Conservation (phyloP, 2,888 invertebrate genomes). For the Plagodis pulveraria region DNA sequence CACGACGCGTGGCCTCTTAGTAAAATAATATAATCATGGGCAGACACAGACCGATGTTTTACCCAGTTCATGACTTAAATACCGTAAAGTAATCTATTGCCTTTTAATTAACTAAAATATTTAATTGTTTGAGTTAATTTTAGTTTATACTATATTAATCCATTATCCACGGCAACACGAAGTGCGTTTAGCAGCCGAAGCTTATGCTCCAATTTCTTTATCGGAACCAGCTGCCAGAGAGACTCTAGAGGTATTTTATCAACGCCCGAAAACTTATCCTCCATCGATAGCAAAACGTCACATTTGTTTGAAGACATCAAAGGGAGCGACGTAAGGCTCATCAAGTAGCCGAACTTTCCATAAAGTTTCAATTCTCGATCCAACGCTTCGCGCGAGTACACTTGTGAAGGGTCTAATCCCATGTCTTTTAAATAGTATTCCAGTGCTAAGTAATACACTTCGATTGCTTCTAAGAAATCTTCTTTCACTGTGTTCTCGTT, state of each 20-base stretch:
- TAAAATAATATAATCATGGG: too few species aligned
- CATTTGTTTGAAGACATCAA: constrained; percentile 51
- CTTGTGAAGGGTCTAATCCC: constrained; percentile 46
- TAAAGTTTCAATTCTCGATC: constrained; percentile 53
- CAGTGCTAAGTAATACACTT: constrained; percentile 50
- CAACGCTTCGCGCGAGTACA: constrained; percentile 48
- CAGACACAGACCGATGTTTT: too few species aligned
- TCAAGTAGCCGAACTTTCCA: constrained; percentile 56
- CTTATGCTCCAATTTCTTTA: constrained; percentile 49
- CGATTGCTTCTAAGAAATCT: constrained; percentile 51
- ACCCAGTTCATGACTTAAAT: too few species aligned
- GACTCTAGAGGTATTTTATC: constrained; percentile 55
- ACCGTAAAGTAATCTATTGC: too few species aligned
- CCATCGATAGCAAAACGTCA: constrained; percentile 46
- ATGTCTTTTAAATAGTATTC: constrained; percentile 56
- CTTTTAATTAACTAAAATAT: too few species aligned
- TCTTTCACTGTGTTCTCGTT: constrained; percentile 43
- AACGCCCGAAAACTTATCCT: constrained; percentile 38
- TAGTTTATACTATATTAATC: constrained; percentile 44
- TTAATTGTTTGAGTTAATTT: too few species aligned
- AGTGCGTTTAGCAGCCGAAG: constrained; percentile 52
- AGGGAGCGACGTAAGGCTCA: constrained; percentile 52
- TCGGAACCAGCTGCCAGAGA: constrained; percentile 55
- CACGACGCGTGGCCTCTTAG: constrained; percentile 29
- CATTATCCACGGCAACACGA: constrained; percentile 54